phyloP scores from a whole-genome alignment of 2,113 vertebrate species.

The Oenanthe oenanthe region DNA sequence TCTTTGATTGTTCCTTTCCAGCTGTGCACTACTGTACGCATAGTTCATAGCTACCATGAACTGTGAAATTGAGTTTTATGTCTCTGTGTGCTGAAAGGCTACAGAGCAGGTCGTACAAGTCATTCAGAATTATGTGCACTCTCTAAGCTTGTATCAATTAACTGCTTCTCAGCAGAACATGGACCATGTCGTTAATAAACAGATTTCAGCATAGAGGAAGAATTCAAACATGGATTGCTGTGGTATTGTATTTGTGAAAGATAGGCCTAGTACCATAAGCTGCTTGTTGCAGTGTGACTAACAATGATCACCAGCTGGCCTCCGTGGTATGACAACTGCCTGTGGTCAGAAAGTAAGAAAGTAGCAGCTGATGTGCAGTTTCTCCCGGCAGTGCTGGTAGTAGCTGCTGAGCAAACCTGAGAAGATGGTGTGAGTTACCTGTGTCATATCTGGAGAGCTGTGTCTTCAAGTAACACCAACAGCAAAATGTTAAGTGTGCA shows the following conservation, averaged over 20 bases:
- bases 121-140: not conserved
- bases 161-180: not conserved
- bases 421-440: not conserved
- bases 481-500: not conserved
- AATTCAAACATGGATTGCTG: not conserved
- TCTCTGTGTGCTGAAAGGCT: not conserved
- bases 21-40: not conserved
- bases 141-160: not conserved
- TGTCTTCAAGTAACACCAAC: not conserved
- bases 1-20: not conserved
- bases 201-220: not conserved
- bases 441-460: not conserved
- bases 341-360: not conserved
- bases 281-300: not conserved
- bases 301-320: not conserved
- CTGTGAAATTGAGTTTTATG: not conserved
- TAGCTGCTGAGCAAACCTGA: not conserved
- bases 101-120: slow-evolving; percentile 15
- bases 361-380: not conserved
- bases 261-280: not conserved
- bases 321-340: not conserved
- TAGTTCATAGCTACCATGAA: not conserved
- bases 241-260: not conserved
- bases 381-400: not conserved
- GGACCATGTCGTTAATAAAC: not conserved